Base-by-base conservation (phyloP, 1,140 invertebrate genomes). In the Acromyrmex charruanus region DNA sequence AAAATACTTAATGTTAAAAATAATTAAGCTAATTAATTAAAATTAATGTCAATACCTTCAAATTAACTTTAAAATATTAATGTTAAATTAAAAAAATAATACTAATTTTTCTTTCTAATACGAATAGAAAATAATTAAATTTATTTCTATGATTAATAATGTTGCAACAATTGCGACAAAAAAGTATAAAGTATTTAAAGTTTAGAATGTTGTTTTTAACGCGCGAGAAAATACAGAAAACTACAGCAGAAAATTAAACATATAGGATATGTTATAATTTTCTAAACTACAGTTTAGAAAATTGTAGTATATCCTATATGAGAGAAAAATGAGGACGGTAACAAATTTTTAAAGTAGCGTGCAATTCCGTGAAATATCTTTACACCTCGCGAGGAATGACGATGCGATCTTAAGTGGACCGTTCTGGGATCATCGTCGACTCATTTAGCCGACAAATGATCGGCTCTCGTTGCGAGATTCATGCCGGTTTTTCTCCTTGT, bases 311-410 rank as follows among this genome's bases (percentile, higher is more conserved):
- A 63, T 51, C 81, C 66, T 80, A 84, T 58, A 14, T 0, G n/a
- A 72, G n/a, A 79, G 79, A 71, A 55, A 84, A 77, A 25, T 21
- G 28, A 74, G 58, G 12, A 61, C 35, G 18, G 55, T 91, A 88
- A 91, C 87, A 74, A 90, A 74, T 69, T 88, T 74, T 90, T 79
- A 69, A 91, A 79, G 65, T 21, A 69, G 79, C 86, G 87, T 89
- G 88, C 85, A 88, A 91, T 90, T 88, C 91, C 90, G 92, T 93
- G 92, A 93, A 93, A 93, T 77, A 89, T 92, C 88, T 92, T 93
- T 88, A 90, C 88, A 93, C 92, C 88, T 91, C 69, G 53, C 58
- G 25, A 39, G 12, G 59, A 49, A 79, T 90, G 87, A 91, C 77
- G 68, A 9, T 77, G 86, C 89, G 82, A 44, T 81, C 68, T 77